Percentiles rank a stretch among this genome's conserved stretches.
phyloP scores from a whole-genome alignment of 2,797 vertebrate genomes.

The Sebastiscus tertius region DNA sequence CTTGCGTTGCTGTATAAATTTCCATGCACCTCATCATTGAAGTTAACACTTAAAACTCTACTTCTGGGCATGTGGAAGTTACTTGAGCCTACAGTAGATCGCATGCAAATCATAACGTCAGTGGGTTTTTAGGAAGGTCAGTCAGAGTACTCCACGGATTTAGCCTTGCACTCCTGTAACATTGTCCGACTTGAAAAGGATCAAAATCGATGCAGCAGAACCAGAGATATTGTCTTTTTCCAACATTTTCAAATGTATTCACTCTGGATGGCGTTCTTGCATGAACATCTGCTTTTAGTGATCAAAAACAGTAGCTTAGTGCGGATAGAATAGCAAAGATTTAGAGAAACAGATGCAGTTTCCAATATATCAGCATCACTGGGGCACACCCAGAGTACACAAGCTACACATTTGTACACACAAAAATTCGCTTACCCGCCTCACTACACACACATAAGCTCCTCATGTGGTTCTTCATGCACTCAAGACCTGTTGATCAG shows the following conservation, averaged over 20 bases:
- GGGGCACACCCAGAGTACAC: conserved; percentile 18
- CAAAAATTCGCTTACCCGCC: conserved; percentile 10
- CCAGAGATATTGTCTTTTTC: background rate
- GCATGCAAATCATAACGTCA: background rate
- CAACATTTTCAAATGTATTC: background rate
- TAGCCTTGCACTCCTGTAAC: background rate
- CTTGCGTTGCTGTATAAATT: background rate
- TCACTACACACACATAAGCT: conserved; percentile 23
- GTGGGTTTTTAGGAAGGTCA: background rate
- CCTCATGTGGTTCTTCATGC: conserved; percentile 43
- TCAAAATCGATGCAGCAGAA: background rate
- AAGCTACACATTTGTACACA: background rate
- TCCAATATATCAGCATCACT: background rate
- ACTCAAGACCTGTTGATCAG: conserved; percentile 45
- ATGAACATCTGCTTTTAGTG: conserved; percentile 5
- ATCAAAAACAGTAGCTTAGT: conserved; percentile 8
- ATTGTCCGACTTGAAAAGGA: background rate
- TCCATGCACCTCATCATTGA: background rate
- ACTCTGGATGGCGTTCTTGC: background rate
- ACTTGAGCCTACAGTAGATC: background rate
- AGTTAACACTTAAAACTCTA: background rate
- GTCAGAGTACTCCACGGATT: background rate
- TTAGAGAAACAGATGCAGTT: conserved; percentile 14
- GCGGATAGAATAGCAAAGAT: background rate
- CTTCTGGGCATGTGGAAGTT: background rate